Conservation (phyloP, 2,888 invertebrate genomes). For the Mechanitis mazaeus region DNA sequence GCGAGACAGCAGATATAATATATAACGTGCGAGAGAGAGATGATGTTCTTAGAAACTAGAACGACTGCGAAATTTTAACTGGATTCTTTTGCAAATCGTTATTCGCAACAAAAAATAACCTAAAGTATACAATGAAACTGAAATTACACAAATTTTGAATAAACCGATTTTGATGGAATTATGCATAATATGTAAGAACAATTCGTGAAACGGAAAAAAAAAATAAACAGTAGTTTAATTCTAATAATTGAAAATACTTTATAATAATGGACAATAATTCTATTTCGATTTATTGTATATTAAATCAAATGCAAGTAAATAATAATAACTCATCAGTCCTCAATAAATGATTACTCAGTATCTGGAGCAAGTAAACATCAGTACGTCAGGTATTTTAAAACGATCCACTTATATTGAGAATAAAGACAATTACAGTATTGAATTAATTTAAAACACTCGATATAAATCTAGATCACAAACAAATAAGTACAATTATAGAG, state of each 20-base stretch:
- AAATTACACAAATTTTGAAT: too few species aligned
- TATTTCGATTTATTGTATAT: not conserved
- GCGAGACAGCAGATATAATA: conserved; percentile 16
- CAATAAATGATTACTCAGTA: conserved; percentile 17
- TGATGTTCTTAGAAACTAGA: conserved; percentile 19
- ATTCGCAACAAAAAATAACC: not conserved
- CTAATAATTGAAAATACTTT: too few species aligned
- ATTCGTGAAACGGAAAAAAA: too few species aligned
- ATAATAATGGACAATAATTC: too few species aligned
- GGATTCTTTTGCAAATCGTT: conserved; percentile 19
- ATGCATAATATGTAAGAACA: too few species aligned
- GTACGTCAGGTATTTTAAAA: conserved; percentile 23
- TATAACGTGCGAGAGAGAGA: conserved; percentile 34
- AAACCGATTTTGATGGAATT: too few species aligned
- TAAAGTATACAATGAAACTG: too few species aligned
- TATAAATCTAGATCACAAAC: too few species aligned
- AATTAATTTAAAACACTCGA: too few species aligned
- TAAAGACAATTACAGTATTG: too few species aligned
- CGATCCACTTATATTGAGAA: conserved; percentile 13
- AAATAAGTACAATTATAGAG: too few species aligned
- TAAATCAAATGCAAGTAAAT: not conserved
- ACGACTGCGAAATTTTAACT: conserved; percentile 21
- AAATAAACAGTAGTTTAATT: too few species aligned
- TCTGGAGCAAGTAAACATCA: conserved; percentile 22
- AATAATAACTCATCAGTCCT: conserved; percentile 13